A percentile compares a stretch with the other conserved stretches of the same genome.
phyloP scores from a whole-genome alignment of 1,140 invertebrate genomes.

The Globodera ellingtonae region DNA sequence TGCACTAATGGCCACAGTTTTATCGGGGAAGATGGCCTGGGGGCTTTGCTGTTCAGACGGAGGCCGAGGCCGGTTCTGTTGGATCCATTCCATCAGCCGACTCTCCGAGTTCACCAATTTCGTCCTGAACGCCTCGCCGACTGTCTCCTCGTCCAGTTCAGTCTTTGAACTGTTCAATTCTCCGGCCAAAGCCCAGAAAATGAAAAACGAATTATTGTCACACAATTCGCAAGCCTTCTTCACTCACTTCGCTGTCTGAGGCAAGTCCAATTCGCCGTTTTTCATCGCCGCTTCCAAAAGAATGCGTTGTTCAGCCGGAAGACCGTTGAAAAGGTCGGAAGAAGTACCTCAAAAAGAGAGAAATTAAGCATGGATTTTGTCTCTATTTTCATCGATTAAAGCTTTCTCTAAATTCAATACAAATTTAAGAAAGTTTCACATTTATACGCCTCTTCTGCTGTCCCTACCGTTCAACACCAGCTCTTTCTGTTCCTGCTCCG shows the following conservation, averaged over 20 bases:
- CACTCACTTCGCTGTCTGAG: conserved; percentile 40
- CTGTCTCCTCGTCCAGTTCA: background rate
- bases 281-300: conserved; percentile 53
- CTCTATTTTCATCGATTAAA: too few relatives aligned
- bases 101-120: conserved; percentile 38
- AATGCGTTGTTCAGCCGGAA: conserved; percentile 49
- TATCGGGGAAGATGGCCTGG: background rate
- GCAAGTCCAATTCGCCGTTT: conserved; percentile 54
- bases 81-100: conserved; percentile 62
- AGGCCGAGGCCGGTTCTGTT: conserved; percentile 57
- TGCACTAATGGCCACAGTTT: background rate
- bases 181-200: background rate
- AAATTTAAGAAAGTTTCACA: too few relatives aligned
- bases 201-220: conserved; percentile 30
- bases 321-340: conserved; percentile 23
- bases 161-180: background rate
- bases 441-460: background rate
- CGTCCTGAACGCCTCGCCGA: conserved; percentile 33
- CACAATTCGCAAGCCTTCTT: conserved; percentile 17
- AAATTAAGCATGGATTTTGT: too few relatives aligned
- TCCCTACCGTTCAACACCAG: conserved; percentile 5
- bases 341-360: background rate
- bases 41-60: conserved; percentile 37
- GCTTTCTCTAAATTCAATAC: too few relatives aligned
- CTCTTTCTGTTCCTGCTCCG: conserved; percentile 19